Conservation (phyloP, 1,140 invertebrate genomes). For the Anastatus disparis region DNA sequence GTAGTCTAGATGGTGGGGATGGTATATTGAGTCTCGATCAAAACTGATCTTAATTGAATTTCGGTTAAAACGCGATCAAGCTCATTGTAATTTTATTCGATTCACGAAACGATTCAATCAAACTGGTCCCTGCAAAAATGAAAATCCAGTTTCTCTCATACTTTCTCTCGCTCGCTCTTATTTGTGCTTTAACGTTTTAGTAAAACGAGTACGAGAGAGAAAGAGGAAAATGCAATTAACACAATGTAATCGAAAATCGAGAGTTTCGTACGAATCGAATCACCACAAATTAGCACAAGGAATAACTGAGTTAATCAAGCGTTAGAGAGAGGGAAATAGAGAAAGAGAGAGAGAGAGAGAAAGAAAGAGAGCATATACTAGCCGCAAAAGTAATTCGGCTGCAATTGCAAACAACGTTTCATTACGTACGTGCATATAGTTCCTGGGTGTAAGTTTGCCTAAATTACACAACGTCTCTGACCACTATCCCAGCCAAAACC, state of each 20-base stretch:
- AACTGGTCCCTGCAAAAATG: slow-evolving; percentile 19
- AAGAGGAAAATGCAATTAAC: slow-evolving; percentile 32
- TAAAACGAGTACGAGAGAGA: too few relatives aligned
- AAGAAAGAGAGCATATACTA: too few relatives aligned
- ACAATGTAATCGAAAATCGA: slow-evolving; percentile 14
- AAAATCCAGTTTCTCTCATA: neutral
- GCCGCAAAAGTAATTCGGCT: slow-evolving; percentile 6
- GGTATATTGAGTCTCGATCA: neutral
- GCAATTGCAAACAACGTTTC: slow-evolving; percentile 7
- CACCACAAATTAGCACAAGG: slow-evolving; percentile 1
- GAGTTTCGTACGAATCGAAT: slow-evolving; percentile 12
- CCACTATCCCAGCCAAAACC: too few relatives aligned
- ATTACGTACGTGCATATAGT: neutral
- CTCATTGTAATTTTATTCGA: slow-evolving; percentile 31
- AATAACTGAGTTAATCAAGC: slow-evolving; percentile 32
- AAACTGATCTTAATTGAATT: slow-evolving; percentile 32
- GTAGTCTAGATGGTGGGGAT: too few relatives aligned
- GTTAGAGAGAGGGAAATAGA: too few relatives aligned
- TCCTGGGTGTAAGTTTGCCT: neutral
- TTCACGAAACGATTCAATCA: slow-evolving; percentile 18
- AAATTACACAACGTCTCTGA: neutral
- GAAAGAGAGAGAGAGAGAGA: too few relatives aligned
- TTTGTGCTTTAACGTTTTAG: too few relatives aligned
- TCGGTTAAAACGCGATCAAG: slow-evolving; percentile 23
- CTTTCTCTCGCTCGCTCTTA: neutral